Percentiles rank a stretch among this genome's conserved stretches.
phyloP scores from a whole-genome alignment of 2,888 invertebrate genomes.

The Macroteleia sp. region DNA sequence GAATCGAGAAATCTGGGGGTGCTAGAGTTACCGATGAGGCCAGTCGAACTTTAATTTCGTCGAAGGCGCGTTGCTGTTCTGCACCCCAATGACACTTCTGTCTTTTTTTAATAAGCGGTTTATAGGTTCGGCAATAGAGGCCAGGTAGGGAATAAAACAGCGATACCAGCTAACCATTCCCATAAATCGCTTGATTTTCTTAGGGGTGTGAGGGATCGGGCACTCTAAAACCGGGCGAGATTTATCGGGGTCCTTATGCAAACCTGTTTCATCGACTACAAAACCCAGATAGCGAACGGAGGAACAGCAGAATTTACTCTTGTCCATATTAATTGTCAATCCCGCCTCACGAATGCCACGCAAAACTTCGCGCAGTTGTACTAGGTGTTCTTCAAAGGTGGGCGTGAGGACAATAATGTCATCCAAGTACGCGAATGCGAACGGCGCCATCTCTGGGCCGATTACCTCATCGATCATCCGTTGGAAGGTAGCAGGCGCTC shows the following conservation, averaged over 20 bases:
- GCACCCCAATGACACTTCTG: too few relatives aligned
- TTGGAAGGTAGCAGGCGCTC: neutral
- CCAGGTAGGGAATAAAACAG: neutral
- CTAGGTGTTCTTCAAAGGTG: neutral
- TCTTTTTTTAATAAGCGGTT: too few relatives aligned
- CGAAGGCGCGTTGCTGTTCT: neutral
- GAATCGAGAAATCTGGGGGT: neutral
- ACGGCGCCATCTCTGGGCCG: neutral
- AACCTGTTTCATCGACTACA: neutral
- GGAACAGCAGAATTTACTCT: neutral
- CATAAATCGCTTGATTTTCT: neutral
- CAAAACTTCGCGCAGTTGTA: neutral
- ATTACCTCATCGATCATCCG: neutral
- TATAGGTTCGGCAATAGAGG: constrained; percentile 2
- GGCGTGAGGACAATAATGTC: neutral
- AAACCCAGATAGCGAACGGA: neutral
- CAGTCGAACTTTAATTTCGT: neutral
- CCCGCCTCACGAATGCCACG: too few relatives aligned
- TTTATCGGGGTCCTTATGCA: neutral
- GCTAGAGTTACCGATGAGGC: neutral
- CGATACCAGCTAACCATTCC: constrained; percentile 25
- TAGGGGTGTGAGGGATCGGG: neutral
- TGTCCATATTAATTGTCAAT: too few relatives aligned
- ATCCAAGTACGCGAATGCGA: neutral
- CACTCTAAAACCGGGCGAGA: neutral